Conservation (phyloP, 2,797 vertebrate genomes). For the Pipistrellus nathusii region DNA sequence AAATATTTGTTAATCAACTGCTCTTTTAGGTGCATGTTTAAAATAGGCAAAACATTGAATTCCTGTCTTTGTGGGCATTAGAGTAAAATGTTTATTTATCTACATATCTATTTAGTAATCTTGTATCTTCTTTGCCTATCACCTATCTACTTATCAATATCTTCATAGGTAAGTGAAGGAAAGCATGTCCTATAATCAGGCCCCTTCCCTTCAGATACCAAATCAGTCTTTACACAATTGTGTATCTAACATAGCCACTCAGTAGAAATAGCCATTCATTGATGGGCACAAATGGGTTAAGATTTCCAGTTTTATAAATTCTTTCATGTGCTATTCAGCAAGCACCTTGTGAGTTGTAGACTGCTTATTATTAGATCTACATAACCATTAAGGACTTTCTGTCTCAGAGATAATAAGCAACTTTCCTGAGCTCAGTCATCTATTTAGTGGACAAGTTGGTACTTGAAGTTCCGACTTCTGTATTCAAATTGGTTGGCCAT, state of each 20-base stretch:
- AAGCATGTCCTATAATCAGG: neutral
- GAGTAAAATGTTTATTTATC: neutral
- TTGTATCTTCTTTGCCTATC: conserved; percentile 9
- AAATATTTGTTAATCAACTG: conserved; percentile 31
- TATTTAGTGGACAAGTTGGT: neutral
- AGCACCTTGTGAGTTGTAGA: neutral
- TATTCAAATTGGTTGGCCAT: neutral
- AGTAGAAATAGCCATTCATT: neutral
- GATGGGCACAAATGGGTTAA: neutral
- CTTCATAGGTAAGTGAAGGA: neutral
- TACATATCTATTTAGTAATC: neutral
- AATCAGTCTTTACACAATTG: neutral
- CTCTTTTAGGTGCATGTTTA: neutral
- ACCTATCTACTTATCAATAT: neutral
- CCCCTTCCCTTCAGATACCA: neutral
- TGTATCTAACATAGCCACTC: neutral
- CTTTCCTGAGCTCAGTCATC: neutral
- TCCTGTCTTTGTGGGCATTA: neutral
- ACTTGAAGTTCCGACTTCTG: conserved; percentile 24
- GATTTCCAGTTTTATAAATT: conserved; percentile 20
- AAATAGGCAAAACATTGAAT: neutral
- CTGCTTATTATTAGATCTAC: neutral
- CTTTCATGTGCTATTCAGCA: neutral
- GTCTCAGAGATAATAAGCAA: neutral
- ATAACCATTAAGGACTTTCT: conserved; percentile 26